Conservation (phyloP, 2,797 vertebrate genomes). For the Rousettus madagascariensis region DNA sequence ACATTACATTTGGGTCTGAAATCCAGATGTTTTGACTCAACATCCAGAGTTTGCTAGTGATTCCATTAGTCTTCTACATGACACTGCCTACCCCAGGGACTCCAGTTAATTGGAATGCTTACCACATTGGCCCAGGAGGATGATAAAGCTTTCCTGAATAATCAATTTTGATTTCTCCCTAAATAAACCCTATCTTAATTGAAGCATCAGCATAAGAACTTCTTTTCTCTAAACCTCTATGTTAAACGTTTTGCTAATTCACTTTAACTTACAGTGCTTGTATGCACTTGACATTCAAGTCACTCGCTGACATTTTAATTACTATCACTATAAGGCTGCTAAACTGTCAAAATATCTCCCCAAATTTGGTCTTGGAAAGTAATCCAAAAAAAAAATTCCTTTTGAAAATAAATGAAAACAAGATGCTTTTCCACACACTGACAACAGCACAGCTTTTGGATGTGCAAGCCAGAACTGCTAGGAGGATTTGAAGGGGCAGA, state of each 20-base stretch:
- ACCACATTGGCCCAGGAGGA: background rate
- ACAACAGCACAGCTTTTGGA: conserved; percentile 57
- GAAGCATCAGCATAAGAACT: background rate
- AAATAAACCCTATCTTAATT: conserved; percentile 59
- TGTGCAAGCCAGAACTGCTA: conserved; percentile 41
- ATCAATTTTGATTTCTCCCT: background rate
- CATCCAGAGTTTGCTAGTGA: background rate
- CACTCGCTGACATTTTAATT: conserved; percentile 54
- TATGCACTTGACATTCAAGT: conserved; percentile 59
- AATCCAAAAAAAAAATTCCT: conserved; percentile 60
- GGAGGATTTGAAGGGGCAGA: conserved; percentile 57
- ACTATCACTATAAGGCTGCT: conserved; percentile 37
- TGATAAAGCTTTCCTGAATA: background rate
- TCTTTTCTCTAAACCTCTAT: conserved; percentile 47
- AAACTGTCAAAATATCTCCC: conserved; percentile 72
- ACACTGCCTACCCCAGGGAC: background rate
- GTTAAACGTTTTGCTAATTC: conserved; percentile 60
- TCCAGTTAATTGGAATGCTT: conserved; percentile 4
- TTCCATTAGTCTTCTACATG: background rate
- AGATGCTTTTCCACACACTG: conserved; percentile 28
- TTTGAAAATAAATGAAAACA: conserved; percentile 70
- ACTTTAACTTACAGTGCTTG: conserved; percentile 47
- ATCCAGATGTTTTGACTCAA: background rate
- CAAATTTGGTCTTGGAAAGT: conserved; percentile 56
- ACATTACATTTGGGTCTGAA: background rate